phyloP scores from a whole-genome alignment of 1,140 invertebrate genomes.

The Manduca sexta region DNA sequence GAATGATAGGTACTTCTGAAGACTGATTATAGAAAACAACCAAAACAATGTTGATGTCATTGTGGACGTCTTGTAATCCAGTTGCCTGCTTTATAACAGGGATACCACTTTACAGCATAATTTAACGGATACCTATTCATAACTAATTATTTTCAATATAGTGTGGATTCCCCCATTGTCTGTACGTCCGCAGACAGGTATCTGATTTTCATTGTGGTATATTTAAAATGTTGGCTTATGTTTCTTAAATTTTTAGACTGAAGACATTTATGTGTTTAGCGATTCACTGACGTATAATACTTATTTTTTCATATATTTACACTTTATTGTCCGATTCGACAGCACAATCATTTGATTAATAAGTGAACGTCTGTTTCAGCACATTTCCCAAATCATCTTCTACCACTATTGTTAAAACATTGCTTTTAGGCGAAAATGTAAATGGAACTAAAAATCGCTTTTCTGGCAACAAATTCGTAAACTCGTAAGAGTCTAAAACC shows the following conservation, averaged over 20 bases:
- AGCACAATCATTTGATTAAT: constrained; percentile 32
- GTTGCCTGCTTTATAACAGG: background rate
- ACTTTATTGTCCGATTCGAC: constrained; percentile 36
- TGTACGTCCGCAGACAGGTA: no score
- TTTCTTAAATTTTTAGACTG: constrained; percentile 5
- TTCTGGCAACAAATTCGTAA: constrained; percentile 72
- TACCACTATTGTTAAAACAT: constrained; percentile 69
- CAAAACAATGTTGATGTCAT: background rate
- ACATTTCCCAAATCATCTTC: constrained; percentile 75
- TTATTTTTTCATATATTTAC: constrained; percentile 15
- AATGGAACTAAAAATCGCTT: constrained; percentile 75
- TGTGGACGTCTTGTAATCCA: background rate
- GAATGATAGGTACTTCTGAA: background rate
- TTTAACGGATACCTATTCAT: no score
- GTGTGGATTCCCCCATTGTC: no score
- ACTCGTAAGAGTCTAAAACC: constrained; percentile 80
- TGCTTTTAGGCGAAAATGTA: constrained; percentile 63
- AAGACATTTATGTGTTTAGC: background rate
- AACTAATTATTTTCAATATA: no score
- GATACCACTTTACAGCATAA: constrained; percentile 6
- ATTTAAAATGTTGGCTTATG: no score
- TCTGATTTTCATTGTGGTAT: no score
- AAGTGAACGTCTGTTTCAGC: constrained; percentile 73
- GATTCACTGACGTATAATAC: constrained; percentile 4
- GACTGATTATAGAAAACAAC: no score